Evolutionary conservation across 2,113 vertebrate species (phyloP), one percentile per base, ranked within the genome.

Genomic region (Thymallus thymallus): DNA sequence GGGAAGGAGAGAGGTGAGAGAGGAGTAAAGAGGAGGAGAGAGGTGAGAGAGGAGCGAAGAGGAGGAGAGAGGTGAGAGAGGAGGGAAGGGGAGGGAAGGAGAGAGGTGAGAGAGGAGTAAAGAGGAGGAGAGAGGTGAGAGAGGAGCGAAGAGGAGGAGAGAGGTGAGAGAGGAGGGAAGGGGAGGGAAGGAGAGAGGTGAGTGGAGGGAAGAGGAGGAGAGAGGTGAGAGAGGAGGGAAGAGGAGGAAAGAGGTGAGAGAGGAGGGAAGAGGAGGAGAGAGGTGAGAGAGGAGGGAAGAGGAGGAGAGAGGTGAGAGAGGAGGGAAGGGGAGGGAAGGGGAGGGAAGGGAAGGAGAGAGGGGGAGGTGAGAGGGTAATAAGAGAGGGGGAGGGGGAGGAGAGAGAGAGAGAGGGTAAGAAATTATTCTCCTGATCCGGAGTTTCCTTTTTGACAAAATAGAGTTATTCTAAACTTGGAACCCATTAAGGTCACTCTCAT

Each of bases 391-490:
- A 10, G 18, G 5, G 9, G 48, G 16, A 6, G 16, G n/a, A 14
- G 45, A 16, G n/a, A n/a, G 58, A 32, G 26, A 76, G 32, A 80
- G 41, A 0, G 20, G 56, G 70, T 46, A 61, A 35, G 35, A 45
- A 68, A 82, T 80, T 72, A 58, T 32, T 77, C 71, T 55, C 65
- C 45, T 73, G 68, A 74, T 32, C 69, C 67, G 23, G 62, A 35
- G 62, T 79, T 85, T 82, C 66, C 74, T 77, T 68, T 72, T 76
- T 66, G 63, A 75, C 61, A 71, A 77, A 55, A 69, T 14, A 26
- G 35, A 62, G 26, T 29, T 46, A 22, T 41, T 78, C 64, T 29
- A 41, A 80, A 73, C 80, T 67, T 72, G 80, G 83, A 86, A 79
- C 81, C 46, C 71, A 68, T 60, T 61, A 65, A 75, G 51, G 14